Evolutionary conservation across 2,113 vertebrate species (phyloP), one percentile per base, ranked within the genome.

Genomic region (Sturnus vulgaris): DNA sequence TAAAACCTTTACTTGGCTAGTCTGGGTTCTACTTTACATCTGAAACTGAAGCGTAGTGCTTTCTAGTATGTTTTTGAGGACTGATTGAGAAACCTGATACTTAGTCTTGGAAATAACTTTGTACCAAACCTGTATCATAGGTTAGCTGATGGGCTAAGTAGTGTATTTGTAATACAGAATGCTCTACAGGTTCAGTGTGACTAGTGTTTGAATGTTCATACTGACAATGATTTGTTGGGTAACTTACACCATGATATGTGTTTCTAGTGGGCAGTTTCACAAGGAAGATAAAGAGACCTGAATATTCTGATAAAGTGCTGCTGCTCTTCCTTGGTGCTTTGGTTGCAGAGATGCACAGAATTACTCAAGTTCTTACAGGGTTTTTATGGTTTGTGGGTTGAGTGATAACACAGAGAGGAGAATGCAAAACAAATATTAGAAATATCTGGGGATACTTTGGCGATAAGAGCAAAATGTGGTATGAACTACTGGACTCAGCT

Each of bases 161-260:
- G 12, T 50, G 10, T 63, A 33, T 50, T 52, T 60, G 12, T 72
- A 72, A 16, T 27, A 25, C 4, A 59, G 27, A 75, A 55, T 35
- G 27, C 7, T 84, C 19, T 89, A 46, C 20, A 47, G 13, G 7
- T 19, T 87, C 2, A 0, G 3, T 20, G 3, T 84, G 27, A 60
- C 68, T 42, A 35, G 23, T 68, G 52, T n/a, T 76, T n/a, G 39
- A 4, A 19, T 24, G 20, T 60, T 76, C 40, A 60, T 15, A 5
- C 5, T n/a, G 40, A 22, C 0, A 0, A 18, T n/a, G 64, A 24
- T 44, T 11, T 84, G 23, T 40, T 46, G 10, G 65, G 35, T 85
- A 42, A 61, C 15, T 88, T 64, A 35, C 2, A 12, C 11, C 33
- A 28, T 47, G 19, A 5, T 55, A 5, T 31, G 15, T 59, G 53